These are phyloP conservation scores for Uropsilus gracilis DNA, from an alignment of 2,113 vertebrate genomes.

Conservation along the genomic window DNA sequence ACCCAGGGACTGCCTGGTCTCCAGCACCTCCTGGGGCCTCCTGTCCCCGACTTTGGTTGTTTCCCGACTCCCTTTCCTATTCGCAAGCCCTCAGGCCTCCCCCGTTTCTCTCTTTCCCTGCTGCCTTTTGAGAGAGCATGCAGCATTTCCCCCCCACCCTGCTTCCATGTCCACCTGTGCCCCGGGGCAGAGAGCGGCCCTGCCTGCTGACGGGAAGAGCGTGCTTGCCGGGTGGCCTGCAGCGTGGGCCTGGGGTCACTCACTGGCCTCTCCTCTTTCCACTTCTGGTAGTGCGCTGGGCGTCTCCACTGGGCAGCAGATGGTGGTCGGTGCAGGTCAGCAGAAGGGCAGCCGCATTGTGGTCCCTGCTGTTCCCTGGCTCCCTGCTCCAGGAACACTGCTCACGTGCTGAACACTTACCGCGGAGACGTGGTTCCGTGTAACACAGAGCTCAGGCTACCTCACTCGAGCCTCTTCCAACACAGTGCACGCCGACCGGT, in stretches of 20 bases:
- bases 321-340: constrained; percentile 20
- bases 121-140: not conserved
- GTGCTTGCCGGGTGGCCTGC: not conserved
- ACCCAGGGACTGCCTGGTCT: not conserved
- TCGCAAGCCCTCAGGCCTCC: not conserved
- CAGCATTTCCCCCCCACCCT: not conserved
- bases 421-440: constrained; percentile 36
- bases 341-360: constrained; percentile 35
- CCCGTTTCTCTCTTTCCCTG: not conserved
- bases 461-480: not conserved
- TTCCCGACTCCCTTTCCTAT: not conserved
- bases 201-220: not conserved
- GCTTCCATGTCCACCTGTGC: not conserved
- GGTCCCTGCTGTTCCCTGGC: constrained; percentile 10
- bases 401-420: constrained; percentile 5
- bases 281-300: not conserved
- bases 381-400: constrained; percentile 41
- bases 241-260: not conserved
- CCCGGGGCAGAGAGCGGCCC: not conserved
- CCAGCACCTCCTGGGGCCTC: not conserved
- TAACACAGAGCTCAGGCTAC: not conserved
- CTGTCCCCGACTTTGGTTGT: not conserved
- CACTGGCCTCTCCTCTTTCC: not conserved
- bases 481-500: not conserved
- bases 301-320: not conserved